Base-by-base conservation (phyloP, 2,113 vertebrate species). In the Aramus guarauna region DNA sequence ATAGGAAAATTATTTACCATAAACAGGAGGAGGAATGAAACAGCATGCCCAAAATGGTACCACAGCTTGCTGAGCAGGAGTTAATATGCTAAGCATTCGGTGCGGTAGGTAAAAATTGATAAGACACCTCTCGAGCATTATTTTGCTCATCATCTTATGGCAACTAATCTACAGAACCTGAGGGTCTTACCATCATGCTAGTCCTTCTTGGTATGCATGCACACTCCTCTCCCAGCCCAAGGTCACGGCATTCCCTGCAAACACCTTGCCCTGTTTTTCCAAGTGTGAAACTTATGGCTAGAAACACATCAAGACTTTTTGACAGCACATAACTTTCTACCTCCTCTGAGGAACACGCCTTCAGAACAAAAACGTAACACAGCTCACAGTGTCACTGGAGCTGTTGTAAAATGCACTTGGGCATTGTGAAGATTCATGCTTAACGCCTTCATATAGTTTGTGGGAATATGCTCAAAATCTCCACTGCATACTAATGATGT, bases 231-330 rank as follows among this genome's bases (percentile, higher is more conserved):
- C 71, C 45, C 71, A 68, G 43, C 5, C 48, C 77, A 91, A 91
- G 55, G 63, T 75, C 58, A 85, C 6, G 5, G 47, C 53, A 88
- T 50, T 90, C 69, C 37, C 85, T 32, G 34, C 15, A 37, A 91
- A 79, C 85, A n/a, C 64, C 8, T 52, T 23, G 3, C 72, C 92
- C 36, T 66, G 52, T 11, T 90, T 93, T 82, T 86, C 56, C 73
- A 88, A 52, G 55, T 36, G 52, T 71, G 85, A 87, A 92, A 75
- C 55, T 67, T 53, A 21, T 12, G 52, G 60, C 67, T 84, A 9
- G 73, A 93, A 97, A 71, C 79, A 66, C 53, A 84, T 56, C 72
- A 50, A 74, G 88, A 27, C 39, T 92, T 89, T 94, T 17, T 92
- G 88, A 72, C 81, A 94, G 91, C 88, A 52, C 72, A 55, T 91